Evolutionary conservation across 2,888 invertebrate genomes (phyloP).

Genomic region (Colletes collaris): DNA sequence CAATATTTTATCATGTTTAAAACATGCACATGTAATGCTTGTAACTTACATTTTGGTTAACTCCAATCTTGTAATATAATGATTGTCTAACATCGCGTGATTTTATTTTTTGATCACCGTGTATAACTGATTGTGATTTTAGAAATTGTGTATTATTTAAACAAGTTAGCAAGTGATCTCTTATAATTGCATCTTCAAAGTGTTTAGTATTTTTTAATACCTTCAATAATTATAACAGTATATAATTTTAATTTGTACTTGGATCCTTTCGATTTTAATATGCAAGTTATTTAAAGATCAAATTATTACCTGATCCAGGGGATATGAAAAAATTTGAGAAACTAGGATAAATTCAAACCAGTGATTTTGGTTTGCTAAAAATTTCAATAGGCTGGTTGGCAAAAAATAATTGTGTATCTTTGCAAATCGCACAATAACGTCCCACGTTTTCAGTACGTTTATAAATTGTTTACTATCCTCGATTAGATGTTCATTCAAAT

Average conservation of each 20-base stretch:
- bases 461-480: conserved; percentile 77
- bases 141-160: conserved; percentile 68
- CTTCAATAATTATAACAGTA: conserved; percentile 54
- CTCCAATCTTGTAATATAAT: conserved; percentile 80
- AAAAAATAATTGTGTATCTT: conserved; percentile 85
- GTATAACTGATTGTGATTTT: conserved; percentile 23
- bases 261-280: background rate
- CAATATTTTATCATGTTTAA: background rate
- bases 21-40: background rate
- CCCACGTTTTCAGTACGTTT: conserved; percentile 85
- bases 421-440: conserved; percentile 86
- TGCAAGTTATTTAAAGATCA: background rate
- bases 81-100: conserved; percentile 81
- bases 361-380: conserved; percentile 86
- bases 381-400: conserved; percentile 86
- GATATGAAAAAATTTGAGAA: conserved; percentile 89
- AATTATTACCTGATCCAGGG: conserved; percentile 84
- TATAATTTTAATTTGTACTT: background rate
- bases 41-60: conserved; percentile 66
- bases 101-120: conserved; percentile 62
- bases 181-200: conserved; percentile 85
- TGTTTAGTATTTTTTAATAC: conserved; percentile 84
- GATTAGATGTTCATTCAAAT: conserved; percentile 54
- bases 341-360: conserved; percentile 90
- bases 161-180: conserved; percentile 85